These are phyloP conservation scores for Sipha maydis DNA, from an alignment of 2,888 invertebrate species.

Conservation along the genomic window DNA sequence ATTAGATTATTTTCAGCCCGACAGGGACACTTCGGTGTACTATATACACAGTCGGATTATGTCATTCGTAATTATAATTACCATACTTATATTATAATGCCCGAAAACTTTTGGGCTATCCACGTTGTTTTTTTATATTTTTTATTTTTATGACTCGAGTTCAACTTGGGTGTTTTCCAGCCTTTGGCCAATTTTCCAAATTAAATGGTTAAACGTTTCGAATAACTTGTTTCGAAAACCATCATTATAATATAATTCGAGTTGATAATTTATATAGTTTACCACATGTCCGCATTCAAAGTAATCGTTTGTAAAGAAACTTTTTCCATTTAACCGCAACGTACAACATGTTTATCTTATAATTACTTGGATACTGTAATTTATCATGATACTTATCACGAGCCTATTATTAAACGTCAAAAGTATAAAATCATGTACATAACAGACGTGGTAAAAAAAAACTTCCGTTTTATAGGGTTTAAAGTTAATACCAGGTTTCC, in stretches of 20 bases:
- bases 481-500: background rate
- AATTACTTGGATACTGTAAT: background rate
- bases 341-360: background rate
- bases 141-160: background rate
- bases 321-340: background rate
- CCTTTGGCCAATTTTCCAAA: background rate
- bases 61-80: background rate
- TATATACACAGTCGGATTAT: background rate
- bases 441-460: background rate
- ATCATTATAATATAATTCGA: background rate
- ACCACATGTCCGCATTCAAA: background rate
- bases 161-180: too few relatives aligned
- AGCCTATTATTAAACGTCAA: background rate
- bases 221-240: background rate
- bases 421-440: background rate
- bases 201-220: background rate
- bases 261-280: background rate
- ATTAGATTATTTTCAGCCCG: constrained; percentile 10
- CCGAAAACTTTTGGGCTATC: constrained; percentile 16
- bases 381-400: background rate
- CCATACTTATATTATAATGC: background rate
- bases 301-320: background rate
- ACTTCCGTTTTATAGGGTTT: background rate
- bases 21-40: constrained; percentile 1
- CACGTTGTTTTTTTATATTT: background rate